phyloP scores from a whole-genome alignment of 2,797 vertebrate species.

The Austrolebias charrua region DNA sequence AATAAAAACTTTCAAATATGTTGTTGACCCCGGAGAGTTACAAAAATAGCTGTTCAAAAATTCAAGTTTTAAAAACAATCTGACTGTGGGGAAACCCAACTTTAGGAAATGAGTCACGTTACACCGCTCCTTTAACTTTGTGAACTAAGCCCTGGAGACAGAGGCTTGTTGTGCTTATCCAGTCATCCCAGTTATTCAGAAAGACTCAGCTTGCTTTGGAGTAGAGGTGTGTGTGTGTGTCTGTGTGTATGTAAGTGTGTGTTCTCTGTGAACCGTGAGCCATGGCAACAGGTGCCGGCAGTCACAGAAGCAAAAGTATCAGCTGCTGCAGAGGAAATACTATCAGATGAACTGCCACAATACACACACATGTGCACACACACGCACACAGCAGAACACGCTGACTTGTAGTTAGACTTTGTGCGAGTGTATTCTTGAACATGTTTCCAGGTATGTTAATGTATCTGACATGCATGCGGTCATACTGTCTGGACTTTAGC shows the following conservation, averaged over 20 bases:
- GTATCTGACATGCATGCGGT: slow-evolving; percentile 9
- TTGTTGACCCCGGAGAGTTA: slow-evolving; percentile 4
- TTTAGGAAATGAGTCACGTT: slow-evolving; percentile 31
- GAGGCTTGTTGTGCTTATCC: slow-evolving; percentile 42
- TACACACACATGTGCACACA: slow-evolving; percentile 12
- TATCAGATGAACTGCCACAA: slow-evolving; percentile 42
- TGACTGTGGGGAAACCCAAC: background rate
- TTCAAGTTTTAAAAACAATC: too few relatives aligned
- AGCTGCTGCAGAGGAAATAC: slow-evolving; percentile 61
- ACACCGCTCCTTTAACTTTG: slow-evolving; percentile 30
- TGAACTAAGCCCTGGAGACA: slow-evolving; percentile 13
- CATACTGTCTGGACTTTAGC: background rate
- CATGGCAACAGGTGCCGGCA: slow-evolving; percentile 62
- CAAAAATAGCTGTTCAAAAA: background rate
- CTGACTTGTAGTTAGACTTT: background rate
- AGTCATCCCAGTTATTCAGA: slow-evolving; percentile 34
- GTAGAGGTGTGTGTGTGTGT: slow-evolving; percentile 3
- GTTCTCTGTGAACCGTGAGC: slow-evolving; percentile 18
- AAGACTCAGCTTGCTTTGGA: slow-evolving; percentile 17
- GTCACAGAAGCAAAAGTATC: slow-evolving; percentile 63
- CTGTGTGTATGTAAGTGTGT: slow-evolving; percentile 11
- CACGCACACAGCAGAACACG: slow-evolving; percentile 14
- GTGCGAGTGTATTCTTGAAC: background rate
- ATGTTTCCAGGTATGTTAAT: slow-evolving; percentile 16
- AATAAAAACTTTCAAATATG: background rate